Conservation (phyloP, 1,140 invertebrate genomes). For the Oryctes rhinoceros region DNA sequence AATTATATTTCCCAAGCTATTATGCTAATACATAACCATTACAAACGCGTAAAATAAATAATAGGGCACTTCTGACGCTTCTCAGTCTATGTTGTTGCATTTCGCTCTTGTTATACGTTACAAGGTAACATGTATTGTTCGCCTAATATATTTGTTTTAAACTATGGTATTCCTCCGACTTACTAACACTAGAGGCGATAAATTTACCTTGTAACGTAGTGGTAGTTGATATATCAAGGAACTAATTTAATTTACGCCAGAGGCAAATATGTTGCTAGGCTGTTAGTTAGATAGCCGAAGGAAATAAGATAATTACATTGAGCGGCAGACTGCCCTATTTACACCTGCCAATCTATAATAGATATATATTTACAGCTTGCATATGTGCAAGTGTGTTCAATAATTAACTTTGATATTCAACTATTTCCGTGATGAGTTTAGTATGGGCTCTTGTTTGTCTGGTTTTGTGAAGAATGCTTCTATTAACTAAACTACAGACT, state of each 20-base stretch:
- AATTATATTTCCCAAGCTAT: no score
- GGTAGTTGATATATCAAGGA: neutral
- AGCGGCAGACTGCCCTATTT: no score
- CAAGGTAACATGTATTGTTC: neutral
- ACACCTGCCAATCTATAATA: no score
- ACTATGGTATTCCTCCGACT: neutral
- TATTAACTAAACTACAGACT: no score
- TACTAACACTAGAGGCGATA: neutral
- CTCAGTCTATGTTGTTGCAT: neutral
- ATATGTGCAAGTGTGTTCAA: no score
- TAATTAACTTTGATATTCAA: no score
- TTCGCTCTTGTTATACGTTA: neutral
- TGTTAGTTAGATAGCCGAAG: no score
- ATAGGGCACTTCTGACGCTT: neutral
- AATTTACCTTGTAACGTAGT: constrained; percentile 1
- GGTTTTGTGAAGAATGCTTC: no score
- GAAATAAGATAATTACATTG: no score
- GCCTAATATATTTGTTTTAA: neutral
- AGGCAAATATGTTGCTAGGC: neutral
- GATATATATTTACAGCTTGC: no score
- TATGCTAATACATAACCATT: neutral
- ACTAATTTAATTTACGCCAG: neutral
- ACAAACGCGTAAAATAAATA: neutral
- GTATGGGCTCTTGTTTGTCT: no score
- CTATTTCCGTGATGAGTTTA: no score